phyloP scores from a whole-genome alignment of 2,113 vertebrate genomes.

The Elachura formosa region DNA sequence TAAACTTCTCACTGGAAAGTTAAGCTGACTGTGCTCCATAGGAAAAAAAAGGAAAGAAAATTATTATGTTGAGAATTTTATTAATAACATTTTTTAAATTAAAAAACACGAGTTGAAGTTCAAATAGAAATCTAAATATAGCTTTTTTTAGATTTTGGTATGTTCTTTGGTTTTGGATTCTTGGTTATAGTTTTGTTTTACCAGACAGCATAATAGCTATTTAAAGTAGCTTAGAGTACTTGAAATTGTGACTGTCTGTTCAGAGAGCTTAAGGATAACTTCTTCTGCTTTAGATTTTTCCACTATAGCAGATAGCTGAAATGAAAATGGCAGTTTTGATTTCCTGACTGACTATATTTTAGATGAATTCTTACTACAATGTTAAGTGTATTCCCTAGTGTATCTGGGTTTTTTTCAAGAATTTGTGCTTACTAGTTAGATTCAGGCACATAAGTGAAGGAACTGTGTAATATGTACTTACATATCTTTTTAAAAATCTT shows the following conservation, averaged over 20 bases:
- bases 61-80: background rate
- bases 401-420: background rate
- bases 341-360: background rate
- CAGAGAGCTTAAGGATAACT: background rate
- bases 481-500: background rate
- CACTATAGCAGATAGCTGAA: background rate
- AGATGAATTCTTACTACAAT: background rate
- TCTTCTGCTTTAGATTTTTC: background rate
- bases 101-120: background rate
- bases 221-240: background rate
- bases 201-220: background rate
- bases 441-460: background rate
- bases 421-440: background rate
- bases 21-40: background rate
- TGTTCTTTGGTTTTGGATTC: background rate
- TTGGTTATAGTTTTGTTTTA: background rate
- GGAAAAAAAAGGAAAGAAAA: background rate
- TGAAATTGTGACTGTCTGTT: background rate
- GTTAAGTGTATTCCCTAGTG: background rate
- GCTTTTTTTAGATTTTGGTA: background rate
- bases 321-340: background rate
- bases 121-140: background rate
- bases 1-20: background rate
- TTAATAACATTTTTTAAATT: background rate
- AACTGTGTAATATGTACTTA: background rate